Conservation (phyloP, 2,888 invertebrate genomes). For the Athalia rosae region DNA sequence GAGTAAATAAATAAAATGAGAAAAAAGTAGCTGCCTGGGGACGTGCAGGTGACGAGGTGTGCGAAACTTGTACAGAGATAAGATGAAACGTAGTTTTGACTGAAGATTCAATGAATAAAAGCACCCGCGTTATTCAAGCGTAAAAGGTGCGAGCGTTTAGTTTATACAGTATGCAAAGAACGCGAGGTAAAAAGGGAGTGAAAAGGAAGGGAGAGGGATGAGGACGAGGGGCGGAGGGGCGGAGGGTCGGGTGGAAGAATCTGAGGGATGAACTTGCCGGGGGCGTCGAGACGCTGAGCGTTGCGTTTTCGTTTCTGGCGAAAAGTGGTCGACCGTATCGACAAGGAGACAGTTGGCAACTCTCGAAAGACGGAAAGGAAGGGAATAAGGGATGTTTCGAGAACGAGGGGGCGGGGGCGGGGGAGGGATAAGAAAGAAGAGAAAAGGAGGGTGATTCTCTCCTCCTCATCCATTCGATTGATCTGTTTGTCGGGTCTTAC, state of each 20-base stretch:
- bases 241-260: background rate
- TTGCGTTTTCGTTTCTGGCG: conserved; percentile 34
- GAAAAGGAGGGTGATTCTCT: conserved; percentile 54
- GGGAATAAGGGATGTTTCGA: conserved; percentile 28
- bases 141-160: conserved; percentile 45
- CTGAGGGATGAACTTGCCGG: background rate
- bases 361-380: conserved; percentile 18
- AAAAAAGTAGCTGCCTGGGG: no score
- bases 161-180: conserved; percentile 38
- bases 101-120: conserved; percentile 33
- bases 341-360: conserved; percentile 40
- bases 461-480: conserved; percentile 57
- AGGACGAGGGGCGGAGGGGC: background rate
- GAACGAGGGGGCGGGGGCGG: conserved; percentile 22
- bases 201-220: background rate
- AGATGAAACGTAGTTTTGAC: background rate
- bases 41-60: no score
- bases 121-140: conserved; percentile 25
- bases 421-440: background rate
- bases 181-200: background rate
- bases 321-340: conserved; percentile 41
- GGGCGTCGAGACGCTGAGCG: conserved; percentile 38
- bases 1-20: no score
- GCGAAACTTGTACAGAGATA: no score
- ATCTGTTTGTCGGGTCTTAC: conserved; percentile 60